Percentiles rank a stretch among this genome's conserved stretches.
Evolutionary conservation across 92 coral and sea anemone species (phyloP).

Genomic region (Metridium senile): DNA sequence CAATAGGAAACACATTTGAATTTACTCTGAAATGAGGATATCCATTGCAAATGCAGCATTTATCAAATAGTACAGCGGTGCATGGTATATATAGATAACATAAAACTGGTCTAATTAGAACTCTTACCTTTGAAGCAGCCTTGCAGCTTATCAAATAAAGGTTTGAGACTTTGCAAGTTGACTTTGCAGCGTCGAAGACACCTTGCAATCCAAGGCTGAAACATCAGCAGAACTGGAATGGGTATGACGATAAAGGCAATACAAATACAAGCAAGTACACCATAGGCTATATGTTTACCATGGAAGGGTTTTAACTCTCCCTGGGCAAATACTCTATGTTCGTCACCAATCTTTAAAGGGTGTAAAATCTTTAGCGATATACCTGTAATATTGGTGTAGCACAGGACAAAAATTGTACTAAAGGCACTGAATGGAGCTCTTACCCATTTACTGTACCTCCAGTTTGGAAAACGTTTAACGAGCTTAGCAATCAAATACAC

Average conservation of each 20-base stretch:
- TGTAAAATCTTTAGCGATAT: slow-evolving; percentile 80
- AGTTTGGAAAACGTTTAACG: slow-evolving; percentile 62
- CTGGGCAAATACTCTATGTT: slow-evolving; percentile 54
- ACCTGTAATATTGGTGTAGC: slow-evolving; percentile 89
- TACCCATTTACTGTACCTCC: slow-evolving; percentile 66
- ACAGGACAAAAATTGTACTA: slow-evolving; percentile 88
- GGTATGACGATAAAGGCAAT: slow-evolving; percentile 66
- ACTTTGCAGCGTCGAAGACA: slow-evolving; percentile 51
- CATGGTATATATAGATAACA: not conserved
- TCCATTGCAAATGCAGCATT: no score
- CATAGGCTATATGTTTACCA: slow-evolving; percentile 76
- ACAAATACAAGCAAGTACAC: slow-evolving; percentile 62
- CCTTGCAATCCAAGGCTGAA: slow-evolving; percentile 59
- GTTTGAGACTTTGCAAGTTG: slow-evolving; percentile 60
- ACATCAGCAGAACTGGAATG: slow-evolving; percentile 69
- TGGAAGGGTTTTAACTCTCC: slow-evolving; percentile 69
- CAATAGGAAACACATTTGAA: no score
- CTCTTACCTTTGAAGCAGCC: slow-evolving; percentile 75
- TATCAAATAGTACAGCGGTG: no score
- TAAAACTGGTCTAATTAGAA: not conserved
- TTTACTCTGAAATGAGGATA: no score
- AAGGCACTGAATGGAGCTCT: slow-evolving; percentile 81
- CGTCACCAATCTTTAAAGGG: slow-evolving; percentile 54
- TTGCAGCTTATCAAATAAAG: slow-evolving; percentile 85
- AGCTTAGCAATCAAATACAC: slow-evolving; percentile 56